A percentile compares a stretch with the other conserved stretches of the same genome.
Evolutionary conservation across 2,888 invertebrate species (phyloP).

Genomic region (Lasioglossum zephyrum): DNA sequence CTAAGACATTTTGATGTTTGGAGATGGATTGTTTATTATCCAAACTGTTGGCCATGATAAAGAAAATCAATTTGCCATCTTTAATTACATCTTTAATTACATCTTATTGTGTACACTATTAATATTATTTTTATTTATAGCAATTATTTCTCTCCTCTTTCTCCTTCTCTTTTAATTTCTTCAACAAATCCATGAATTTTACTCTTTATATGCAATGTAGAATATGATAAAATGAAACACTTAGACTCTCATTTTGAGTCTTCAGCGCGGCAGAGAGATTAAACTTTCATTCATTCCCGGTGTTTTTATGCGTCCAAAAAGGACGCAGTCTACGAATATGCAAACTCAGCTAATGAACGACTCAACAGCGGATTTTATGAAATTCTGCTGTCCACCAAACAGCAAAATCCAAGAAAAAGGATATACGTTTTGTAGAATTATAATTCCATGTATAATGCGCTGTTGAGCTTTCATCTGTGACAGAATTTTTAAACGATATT

Average conservation of each 20-base stretch:
- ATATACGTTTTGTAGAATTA: background rate
- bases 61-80: too few relatives aligned
- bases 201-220: background rate
- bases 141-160: background rate
- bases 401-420: background rate
- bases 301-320: background rate
- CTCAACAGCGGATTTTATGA: background rate
- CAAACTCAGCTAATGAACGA: background rate
- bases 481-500: background rate
- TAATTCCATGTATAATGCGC: background rate
- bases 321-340: background rate
- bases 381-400: background rate
- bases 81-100: too few relatives aligned
- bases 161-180: background rate
- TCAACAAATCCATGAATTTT: background rate
- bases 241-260: background rate
- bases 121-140: background rate
- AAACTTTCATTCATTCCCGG: background rate
- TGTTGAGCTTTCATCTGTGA: background rate
- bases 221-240: background rate
- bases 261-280: background rate
- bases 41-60: background rate
- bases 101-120: background rate
- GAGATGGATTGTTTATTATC: background rate
- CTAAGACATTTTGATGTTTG: background rate